Base-by-base conservation (phyloP, 2,797 vertebrate species). In the Myotis daubentonii region DNA sequence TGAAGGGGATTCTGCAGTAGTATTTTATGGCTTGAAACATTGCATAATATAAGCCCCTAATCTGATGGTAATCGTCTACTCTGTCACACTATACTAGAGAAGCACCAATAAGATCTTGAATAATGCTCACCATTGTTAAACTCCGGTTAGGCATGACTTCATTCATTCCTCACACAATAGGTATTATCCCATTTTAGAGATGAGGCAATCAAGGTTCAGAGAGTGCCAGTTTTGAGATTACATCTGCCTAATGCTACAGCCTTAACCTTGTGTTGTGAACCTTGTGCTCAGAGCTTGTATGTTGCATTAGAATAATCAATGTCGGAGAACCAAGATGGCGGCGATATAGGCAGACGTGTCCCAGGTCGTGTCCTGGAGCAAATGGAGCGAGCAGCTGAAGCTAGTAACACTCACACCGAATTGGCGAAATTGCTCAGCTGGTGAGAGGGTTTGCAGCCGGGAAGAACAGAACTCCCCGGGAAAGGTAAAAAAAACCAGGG, bases 21-120 rank as follows among this genome's bases (percentile, higher is more conserved):
- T 22, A 22, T 81, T 95, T 93, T 91, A 90, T 49, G 11, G 6
- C 65, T 93, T 82, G 91, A 91, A 94, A 89, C 70, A 44, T 36
- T 13, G n/a, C 57, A 49, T 53, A 60, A 51, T 71, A n/a, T 49
- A 53, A 96, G 53, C 13, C n/a, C 19, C 70, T 93, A 81, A 74
- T 80, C 11, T 9, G 51, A 83, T 17, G 23, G 80, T 80, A 81
- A 93, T 47, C n/a, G 25, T 78, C 76, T 75, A 30, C 25, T 79
- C 36, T 62, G 84, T 87, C 49, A 28, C 20, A 25, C 53, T 20
- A 20, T 71, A 9, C 41, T 70, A 15, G 0, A 53, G 33, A 53
- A 15, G 19, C 51, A 38, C 30, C 87, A 83, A 15, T 51, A 82
- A 41, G n/a, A 74, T 3, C 20, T 36, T 15, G 71, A 91, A 49